Conservation (phyloP, 2,113 vertebrate genomes). For the Sclerurus mexicanus region DNA sequence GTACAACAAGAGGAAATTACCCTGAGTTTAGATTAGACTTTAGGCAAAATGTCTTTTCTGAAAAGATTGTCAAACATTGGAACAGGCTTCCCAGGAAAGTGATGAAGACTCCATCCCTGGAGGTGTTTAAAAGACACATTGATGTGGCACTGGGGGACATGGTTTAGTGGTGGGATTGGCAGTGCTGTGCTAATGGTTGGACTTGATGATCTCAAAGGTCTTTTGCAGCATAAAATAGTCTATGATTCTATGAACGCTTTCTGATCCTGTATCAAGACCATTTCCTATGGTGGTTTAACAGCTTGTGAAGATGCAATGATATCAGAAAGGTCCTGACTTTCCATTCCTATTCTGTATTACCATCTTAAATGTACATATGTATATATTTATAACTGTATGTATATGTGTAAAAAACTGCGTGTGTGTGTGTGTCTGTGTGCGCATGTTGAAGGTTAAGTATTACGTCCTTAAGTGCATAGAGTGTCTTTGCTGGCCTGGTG, state of each 20-base stretch:
- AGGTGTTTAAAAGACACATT: fast-evolving
- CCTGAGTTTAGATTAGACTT: background rate
- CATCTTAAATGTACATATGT: background rate
- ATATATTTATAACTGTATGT: background rate
- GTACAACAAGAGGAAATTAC: background rate
- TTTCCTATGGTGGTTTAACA: background rate
- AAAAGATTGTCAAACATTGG: background rate
- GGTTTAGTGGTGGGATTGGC: background rate
- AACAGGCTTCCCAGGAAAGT: background rate
- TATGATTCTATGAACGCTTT: background rate
- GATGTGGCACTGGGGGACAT: fast-evolving
- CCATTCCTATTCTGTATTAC: background rate
- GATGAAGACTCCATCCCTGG: fast-evolving
- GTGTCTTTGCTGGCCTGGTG: background rate
- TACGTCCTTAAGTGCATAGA: background rate
- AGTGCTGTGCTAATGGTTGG: background rate
- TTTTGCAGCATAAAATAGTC: background rate
- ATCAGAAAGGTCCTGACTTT: background rate
- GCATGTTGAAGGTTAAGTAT: background rate
- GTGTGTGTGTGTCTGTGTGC: too few relatives aligned
- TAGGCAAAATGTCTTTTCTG: background rate
- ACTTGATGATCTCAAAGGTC: background rate
- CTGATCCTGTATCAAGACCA: background rate
- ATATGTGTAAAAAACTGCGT: background rate
- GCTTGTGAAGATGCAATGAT: background rate